Conservation (phyloP, 92 coral and sea anemone genomes). For the Parazoanthus darwini region DNA sequence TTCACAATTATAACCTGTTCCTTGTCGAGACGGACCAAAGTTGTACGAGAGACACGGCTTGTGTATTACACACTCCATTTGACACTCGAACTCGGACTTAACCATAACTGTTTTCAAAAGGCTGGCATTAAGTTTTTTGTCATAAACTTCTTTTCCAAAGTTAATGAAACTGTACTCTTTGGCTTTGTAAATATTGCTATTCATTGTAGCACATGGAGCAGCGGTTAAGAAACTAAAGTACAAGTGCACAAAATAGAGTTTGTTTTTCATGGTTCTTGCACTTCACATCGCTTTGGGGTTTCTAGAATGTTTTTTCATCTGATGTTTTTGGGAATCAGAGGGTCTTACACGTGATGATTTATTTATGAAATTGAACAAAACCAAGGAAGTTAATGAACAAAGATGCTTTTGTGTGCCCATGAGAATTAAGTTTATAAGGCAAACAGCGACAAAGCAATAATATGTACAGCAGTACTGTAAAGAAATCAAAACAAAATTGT, state of each 20-base stretch:
- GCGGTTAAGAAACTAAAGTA: slow-evolving; percentile 1
- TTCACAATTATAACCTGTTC: background rate
- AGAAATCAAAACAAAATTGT: too few species aligned
- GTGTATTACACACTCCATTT: background rate
- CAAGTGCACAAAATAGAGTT: background rate
- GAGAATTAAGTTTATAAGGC: too few species aligned
- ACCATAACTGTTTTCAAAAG: background rate
- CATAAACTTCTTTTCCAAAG: background rate
- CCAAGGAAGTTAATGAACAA: too few species aligned
- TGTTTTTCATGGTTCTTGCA: background rate
- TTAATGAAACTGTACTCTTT: background rate
- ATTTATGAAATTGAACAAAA: too few species aligned
- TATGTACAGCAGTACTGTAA: too few species aligned
- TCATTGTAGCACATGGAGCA: background rate
- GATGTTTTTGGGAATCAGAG: too few species aligned
- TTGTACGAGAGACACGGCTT: background rate
- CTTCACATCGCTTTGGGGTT: too few species aligned
- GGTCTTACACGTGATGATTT: too few species aligned
- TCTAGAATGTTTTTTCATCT: too few species aligned
- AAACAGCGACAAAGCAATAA: too few species aligned
- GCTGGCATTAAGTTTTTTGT: background rate
- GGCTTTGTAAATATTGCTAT: background rate
- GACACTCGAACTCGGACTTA: background rate
- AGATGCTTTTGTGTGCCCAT: too few species aligned
- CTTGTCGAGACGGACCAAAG: background rate